Evolutionary conservation across 2,888 invertebrate genomes (phyloP).

Genomic region (Polydrusus tereticollis): DNA sequence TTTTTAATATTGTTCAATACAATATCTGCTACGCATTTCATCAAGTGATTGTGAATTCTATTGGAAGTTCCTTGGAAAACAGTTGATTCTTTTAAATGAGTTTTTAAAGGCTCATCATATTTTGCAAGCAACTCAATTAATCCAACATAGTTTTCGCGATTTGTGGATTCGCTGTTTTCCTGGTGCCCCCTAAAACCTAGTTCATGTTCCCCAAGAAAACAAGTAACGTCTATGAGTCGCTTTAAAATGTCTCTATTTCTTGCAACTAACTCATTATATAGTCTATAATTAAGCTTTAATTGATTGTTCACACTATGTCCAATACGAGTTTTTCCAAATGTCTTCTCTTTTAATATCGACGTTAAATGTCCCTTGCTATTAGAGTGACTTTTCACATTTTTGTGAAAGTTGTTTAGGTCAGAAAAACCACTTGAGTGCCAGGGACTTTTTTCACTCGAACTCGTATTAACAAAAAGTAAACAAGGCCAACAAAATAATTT

Average conservation of each 20-base stretch:
- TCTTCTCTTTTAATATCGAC: constrained; percentile 36
- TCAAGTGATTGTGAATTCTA: constrained; percentile 55
- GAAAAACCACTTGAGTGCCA: constrained; percentile 28
- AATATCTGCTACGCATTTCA: constrained; percentile 45
- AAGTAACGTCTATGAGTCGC: constrained; percentile 48
- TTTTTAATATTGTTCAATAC: constrained; percentile 46
- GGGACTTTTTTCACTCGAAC: constrained; percentile 1
- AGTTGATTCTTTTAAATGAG: constrained; percentile 50
- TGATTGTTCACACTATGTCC: constrained; percentile 27
- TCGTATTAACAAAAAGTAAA: constrained; percentile 39
- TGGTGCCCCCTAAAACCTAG: constrained; percentile 49
- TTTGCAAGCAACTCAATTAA: constrained; percentile 42
- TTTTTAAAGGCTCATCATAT: constrained; percentile 49
- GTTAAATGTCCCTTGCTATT: constrained; percentile 27
- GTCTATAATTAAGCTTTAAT: constrained; percentile 5
- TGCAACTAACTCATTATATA: constrained; percentile 51
- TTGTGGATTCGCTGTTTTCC: constrained; percentile 4
- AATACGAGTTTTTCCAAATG: constrained; percentile 34
- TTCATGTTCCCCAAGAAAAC: constrained; percentile 45
- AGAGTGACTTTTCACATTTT: constrained; percentile 26
- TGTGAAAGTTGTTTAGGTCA: constrained; percentile 39
- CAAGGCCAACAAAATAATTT: constrained; percentile 36
- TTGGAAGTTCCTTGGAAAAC: constrained; percentile 54
- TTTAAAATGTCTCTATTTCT: constrained; percentile 50
- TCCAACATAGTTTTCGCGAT: constrained; percentile 27